These are phyloP conservation scores for Megathymus violae DNA, from an alignment of 1,140 invertebrate genomes.

Conservation along the genomic window DNA sequence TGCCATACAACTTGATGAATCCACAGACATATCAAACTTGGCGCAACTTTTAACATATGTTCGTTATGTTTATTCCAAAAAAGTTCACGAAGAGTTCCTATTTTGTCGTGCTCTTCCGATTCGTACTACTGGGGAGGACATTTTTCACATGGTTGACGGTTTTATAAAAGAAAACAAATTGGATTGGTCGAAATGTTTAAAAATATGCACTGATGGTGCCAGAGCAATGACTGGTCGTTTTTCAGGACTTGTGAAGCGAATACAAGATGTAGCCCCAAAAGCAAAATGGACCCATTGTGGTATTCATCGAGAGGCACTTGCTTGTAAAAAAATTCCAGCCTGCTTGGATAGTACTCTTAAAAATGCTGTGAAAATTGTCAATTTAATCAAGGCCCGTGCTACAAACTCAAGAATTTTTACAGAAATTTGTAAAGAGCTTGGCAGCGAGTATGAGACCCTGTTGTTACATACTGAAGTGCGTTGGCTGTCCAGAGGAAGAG, in stretches of 20 bases:
- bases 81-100: conserved; percentile 42
- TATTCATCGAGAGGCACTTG: conserved; percentile 60
- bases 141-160: conserved; percentile 52
- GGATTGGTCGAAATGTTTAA: conserved; percentile 52
- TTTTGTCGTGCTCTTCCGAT: conserved; percentile 36
- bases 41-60: conserved; percentile 33
- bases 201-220: conserved; percentile 71
- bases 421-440: conserved; percentile 61
- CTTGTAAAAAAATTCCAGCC: conserved; percentile 37
- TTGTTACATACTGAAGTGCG: conserved; percentile 58
- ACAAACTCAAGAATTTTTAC: conserved; percentile 54
- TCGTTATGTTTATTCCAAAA: conserved; percentile 34
- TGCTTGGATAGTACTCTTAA: conserved; percentile 47
- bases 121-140: conserved; percentile 52
- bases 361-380: conserved; percentile 52
- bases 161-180: conserved; percentile 53
- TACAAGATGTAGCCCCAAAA: conserved; percentile 29
- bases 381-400: conserved; percentile 62
- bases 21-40: conserved; percentile 25
- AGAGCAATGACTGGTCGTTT: conserved; percentile 62
- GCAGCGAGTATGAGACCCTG: conserved; percentile 56
- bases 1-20: no score
- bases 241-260: conserved; percentile 49
- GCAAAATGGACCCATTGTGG: conserved; percentile 59
- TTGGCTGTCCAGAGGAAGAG: conserved; percentile 64